These are phyloP conservation scores for Agrotis clavis DNA, from an alignment of 2,888 invertebrate species.

Conservation along the genomic window DNA sequence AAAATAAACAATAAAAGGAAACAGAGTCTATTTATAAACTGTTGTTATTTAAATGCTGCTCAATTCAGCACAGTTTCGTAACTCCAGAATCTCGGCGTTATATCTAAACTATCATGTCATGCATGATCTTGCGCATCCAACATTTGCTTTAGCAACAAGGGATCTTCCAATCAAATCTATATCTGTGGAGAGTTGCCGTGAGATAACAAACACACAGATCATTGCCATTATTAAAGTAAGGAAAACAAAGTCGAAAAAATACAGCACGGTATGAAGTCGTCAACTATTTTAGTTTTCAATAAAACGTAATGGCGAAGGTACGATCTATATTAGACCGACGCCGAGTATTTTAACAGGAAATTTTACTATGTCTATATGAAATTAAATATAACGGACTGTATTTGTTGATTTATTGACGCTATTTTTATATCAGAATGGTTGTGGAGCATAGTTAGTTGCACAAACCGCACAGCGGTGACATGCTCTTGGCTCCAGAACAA, in stretches of 20 bases:
- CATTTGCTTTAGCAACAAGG: constrained; percentile 19
- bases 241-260: neutral
- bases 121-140: constrained; percentile 27
- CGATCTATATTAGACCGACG: constrained; percentile 31
- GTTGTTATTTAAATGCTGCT: constrained; percentile 53
- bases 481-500: constrained; percentile 70
- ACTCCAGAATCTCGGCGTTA: constrained; percentile 40
- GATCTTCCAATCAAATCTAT: constrained; percentile 12
- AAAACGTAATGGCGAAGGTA: constrained; percentile 26
- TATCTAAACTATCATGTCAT: constrained; percentile 47
- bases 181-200: constrained; percentile 3
- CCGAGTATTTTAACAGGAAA: constrained; percentile 51
- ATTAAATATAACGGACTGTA: constrained; percentile 61
- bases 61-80: constrained; percentile 44
- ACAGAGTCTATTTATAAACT: constrained; percentile 42
- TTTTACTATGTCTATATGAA: constrained; percentile 49
- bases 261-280: constrained; percentile 7
- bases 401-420: constrained; percentile 66
- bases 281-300: constrained; percentile 40
- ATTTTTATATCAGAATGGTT: constrained; percentile 71
- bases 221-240: constrained; percentile 29
- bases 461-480: constrained; percentile 65
- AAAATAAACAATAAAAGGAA: constrained; percentile 62
- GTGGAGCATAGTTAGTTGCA: constrained; percentile 64
- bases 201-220: constrained; percentile 26